Base-by-base conservation (phyloP, 2,797 vertebrate genomes). In the Streptopelia turtur region DNA sequence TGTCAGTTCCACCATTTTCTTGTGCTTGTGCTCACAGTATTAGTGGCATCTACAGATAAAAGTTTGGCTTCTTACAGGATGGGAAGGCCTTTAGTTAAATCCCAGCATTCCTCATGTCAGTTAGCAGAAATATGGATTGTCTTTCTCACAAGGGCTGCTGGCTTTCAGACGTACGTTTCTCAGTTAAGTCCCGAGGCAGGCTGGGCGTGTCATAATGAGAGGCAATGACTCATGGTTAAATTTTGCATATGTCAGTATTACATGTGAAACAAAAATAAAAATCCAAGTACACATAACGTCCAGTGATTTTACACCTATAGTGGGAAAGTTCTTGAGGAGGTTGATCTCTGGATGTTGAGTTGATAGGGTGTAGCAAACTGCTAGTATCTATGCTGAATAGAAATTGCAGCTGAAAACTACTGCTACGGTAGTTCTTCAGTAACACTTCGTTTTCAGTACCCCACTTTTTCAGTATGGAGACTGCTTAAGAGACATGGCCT, bases 1-100 rank as follows among this genome's bases (percentile, higher is more conserved):
- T 16, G 12, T 70, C 16, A 21, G 14, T 1, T 7, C 21, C 86
- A 10, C 24, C 4, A 3, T 59, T 89, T 52, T 87, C 11, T 45
- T 43, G 31, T 69, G 0, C 11, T 16, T 41, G 41, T 0, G 0
- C 5, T 64, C 21, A 33, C 9, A 33, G 9, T 59, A 7, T 57
- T 45, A 43, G 27, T 52, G 31, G 57, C 52, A 50, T 6, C 17
- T 63, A 13, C 28, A 56, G 17, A 37, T 69, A 11, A 50, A 71
- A 39, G 52, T 13, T 22, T 30, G 55, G 4, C 35, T 75, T 3
- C 35, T 49, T 41, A 49, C 10, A 55, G 31, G 8, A 12, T 30
- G 16, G 13, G 74, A 47, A 74, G 85, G 6, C 33, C 23, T 69
- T 64, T 28, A n/a, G 16, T 49, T 69, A 83, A 93, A 57, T 60